Base-by-base conservation (phyloP, 2,113 vertebrate species). In the Taxidea taxus region DNA sequence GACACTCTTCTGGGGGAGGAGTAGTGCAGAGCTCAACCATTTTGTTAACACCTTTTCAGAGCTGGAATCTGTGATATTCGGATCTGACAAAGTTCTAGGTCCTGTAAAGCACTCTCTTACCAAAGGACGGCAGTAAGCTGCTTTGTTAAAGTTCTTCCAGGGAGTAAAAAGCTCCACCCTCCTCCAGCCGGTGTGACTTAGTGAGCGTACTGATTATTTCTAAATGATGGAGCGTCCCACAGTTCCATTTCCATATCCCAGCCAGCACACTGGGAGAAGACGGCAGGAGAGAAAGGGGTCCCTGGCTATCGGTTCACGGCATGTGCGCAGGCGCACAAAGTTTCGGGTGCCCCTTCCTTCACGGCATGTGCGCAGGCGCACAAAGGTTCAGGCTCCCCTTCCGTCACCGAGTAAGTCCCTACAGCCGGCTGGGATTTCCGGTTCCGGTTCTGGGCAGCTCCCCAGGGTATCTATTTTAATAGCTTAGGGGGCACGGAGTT, bases 101-200 rank as follows among this genome's bases (percentile, higher is more conserved):
- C 81, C 91, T 98, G 97, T 98, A 97, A 62, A 98, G 96, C 95
- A 39, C 4, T 39, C 31, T 91, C 56, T 94, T n/a, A 97, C 97
- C 97, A 51, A 98, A 84, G 39, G 97, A 96, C 96, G 98, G 96
- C 98, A 98, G 97, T 82, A 96, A 92, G 94, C 96, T 58, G 96
- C 97, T 98, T 97, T 80, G 62, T 70, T 56, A 91, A 82, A 70
- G 7, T 44, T 86, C 80, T 94, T 66, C 44, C 39, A 0, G 20
- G 51, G 81, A 97, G 72, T 29, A 23, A 87, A 96, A 39, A 3
- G 58, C 34, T 91, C 70, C 86, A 96, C 66, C 80, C 87, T 64
- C 88, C 1, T 58, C 62, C 27, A 97, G 96, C 75, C 47, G 51
- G 86, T 95, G 89, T 88, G 60, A 98, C 93, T 97, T 94, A 95